Percentiles rank a stretch among this genome's conserved stretches.
phyloP scores from a whole-genome alignment of 2,797 vertebrate species.

The Scolopax bukidnonensis region DNA sequence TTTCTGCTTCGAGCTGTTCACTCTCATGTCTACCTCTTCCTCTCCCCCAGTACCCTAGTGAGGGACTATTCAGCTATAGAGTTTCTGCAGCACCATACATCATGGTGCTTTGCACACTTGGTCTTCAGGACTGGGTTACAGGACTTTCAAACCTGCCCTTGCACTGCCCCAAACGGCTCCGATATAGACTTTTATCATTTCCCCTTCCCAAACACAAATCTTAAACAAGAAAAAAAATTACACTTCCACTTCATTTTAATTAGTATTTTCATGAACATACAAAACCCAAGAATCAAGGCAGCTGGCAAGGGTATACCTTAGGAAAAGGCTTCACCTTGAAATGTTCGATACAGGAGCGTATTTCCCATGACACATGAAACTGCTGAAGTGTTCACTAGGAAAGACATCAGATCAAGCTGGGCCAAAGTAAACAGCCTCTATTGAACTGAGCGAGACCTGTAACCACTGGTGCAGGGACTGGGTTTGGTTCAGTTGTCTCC shows the following conservation, averaged over 20 bases:
- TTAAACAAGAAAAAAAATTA: not conserved
- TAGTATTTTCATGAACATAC: constrained; percentile 29
- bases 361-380: not conserved
- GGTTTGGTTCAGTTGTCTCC: not conserved
- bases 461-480: not conserved
- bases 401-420: not conserved
- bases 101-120: not conserved
- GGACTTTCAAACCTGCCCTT: not conserved
- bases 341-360: not conserved
- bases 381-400: not conserved
- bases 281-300: constrained; percentile 24
- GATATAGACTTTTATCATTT: not conserved
- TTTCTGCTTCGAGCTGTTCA: not conserved
- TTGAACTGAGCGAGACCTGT: not conserved
- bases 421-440: not conserved
- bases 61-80: not conserved
- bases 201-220: not conserved
- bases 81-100: accelerated
- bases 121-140: not conserved
- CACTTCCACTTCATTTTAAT: constrained; percentile 47
- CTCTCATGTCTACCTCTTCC: not conserved
- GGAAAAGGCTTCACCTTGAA: not conserved
- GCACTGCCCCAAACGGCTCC: not conserved
- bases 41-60: not conserved
- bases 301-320: not conserved